A percentile compares a stretch with the other conserved stretches of the same genome.
These are phyloP conservation scores for Thamnophis elegans DNA, from an alignment of 2,797 vertebrate species.

Conservation along the genomic window DNA sequence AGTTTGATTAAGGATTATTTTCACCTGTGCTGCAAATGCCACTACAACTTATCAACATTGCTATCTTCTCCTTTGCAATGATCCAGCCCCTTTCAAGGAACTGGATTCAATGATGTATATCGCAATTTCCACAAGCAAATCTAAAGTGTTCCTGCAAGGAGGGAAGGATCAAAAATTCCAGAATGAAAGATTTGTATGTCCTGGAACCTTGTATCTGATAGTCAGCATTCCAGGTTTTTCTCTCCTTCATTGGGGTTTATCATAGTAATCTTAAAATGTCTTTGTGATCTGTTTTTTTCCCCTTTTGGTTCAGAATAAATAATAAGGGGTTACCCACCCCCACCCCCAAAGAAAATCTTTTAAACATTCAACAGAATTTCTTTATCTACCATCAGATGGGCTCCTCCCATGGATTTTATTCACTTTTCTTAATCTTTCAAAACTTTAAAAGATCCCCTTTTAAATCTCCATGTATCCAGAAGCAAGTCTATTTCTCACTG, in stretches of 20 bases:
- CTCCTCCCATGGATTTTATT: background rate
- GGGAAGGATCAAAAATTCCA: background rate
- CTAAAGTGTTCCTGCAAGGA: background rate
- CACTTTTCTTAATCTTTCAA: background rate
- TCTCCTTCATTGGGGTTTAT: background rate
- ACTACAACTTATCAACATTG: background rate
- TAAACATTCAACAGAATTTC: background rate
- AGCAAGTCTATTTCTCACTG: background rate
- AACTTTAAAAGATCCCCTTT: background rate
- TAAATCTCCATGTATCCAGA: background rate
- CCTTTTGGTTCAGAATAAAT: background rate
- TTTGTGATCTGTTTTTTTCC: background rate
- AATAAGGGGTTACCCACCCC: background rate
- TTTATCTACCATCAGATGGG: background rate
- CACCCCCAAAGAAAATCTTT: background rate
- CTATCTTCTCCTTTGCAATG: background rate
- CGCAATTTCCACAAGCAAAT: background rate
- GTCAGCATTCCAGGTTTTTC: background rate
- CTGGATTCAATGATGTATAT: background rate
- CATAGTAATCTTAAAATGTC: background rate
- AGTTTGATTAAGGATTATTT: background rate
- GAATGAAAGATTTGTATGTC: background rate
- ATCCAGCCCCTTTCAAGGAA: background rate
- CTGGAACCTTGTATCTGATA: background rate
- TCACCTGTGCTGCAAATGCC: background rate